phyloP scores from a whole-genome alignment of 2,888 invertebrate species.

The Galerucella nymphaeae region DNA sequence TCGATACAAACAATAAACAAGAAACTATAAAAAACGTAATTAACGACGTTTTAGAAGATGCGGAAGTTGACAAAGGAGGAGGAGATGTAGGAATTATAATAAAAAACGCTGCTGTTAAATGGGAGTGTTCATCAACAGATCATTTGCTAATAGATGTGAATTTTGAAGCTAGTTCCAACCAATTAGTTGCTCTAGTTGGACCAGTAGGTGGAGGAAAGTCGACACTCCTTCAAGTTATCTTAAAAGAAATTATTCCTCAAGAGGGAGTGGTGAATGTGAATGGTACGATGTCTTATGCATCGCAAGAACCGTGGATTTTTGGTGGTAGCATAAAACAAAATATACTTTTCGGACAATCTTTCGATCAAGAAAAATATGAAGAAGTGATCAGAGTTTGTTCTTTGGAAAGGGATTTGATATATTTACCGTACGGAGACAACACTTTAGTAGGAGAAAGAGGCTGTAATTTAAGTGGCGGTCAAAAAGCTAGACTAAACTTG shows the following conservation, averaged over 20 bases:
- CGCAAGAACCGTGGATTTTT: conserved; percentile 88
- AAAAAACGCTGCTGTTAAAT: conserved; percentile 42
- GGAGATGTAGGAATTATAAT: conserved; percentile 20
- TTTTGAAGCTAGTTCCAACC: conserved; percentile 33
- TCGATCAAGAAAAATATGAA: conserved; percentile 74
- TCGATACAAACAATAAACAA: conserved; percentile 15
- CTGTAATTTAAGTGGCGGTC: conserved; percentile 73
- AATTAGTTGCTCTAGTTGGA: conserved; percentile 67
- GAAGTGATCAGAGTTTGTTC: conserved; percentile 77
- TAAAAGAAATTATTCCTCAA: conserved; percentile 77
- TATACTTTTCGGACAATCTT: conserved; percentile 85
- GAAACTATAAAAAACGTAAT: neutral
- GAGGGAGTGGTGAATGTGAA: conserved; percentile 65
- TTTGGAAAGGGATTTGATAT: conserved; percentile 75
- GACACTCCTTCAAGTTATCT: conserved; percentile 66
- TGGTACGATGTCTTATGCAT: conserved; percentile 63
- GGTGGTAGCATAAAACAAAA: conserved; percentile 89
- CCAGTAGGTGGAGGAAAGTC: conserved; percentile 74
- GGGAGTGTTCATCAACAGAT: conserved; percentile 37
- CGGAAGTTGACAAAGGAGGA: neutral
- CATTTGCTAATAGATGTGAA: conserved; percentile 40
- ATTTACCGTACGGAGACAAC: conserved; percentile 81
- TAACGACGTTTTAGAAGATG: neutral
- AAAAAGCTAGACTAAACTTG: conserved; percentile 87
- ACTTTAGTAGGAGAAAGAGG: conserved; percentile 79